phyloP scores from a whole-genome alignment of 2,888 invertebrate species.

The Amblyteles armatorius region DNA sequence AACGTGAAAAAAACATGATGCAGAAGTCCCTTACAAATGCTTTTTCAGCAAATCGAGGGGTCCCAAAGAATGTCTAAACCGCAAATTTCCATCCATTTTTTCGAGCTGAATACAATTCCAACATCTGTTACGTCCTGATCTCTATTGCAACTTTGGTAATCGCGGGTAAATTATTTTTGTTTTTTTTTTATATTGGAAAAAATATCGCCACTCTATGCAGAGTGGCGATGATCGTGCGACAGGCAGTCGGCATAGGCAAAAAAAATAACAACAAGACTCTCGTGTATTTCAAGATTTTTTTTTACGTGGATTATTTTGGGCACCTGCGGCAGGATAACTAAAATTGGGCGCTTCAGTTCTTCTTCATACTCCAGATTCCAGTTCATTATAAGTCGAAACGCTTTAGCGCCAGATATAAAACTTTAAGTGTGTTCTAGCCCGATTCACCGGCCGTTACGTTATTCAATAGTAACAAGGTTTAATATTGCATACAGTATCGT shows the following conservation, averaged over 20 bases:
- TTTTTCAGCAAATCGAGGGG: too few species aligned
- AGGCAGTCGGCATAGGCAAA: background rate
- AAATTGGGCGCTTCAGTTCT: background rate
- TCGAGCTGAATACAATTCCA: too few species aligned
- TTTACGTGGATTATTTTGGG: background rate
- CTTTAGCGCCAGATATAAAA: background rate
- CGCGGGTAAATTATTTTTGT: too few species aligned
- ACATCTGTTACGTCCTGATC: too few species aligned
- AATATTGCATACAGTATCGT: slow-evolving; percentile 63
- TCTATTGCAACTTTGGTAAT: too few species aligned
- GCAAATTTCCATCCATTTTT: too few species aligned
- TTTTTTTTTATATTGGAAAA: too few species aligned
- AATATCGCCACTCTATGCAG: background rate
- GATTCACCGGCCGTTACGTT: slow-evolving; percentile 6
- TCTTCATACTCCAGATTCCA: slow-evolving; percentile 5
- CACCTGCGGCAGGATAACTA: too few species aligned
- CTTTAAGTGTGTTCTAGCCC: slow-evolving; percentile 5
- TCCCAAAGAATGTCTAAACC: too few species aligned
- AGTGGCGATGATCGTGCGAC: background rate
- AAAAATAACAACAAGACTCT: background rate
- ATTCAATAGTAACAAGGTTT: slow-evolving; percentile 55
- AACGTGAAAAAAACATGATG: background rate
- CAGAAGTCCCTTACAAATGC: background rate
- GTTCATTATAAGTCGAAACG: background rate
- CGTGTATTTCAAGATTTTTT: background rate